Base-by-base conservation (phyloP, 2,113 vertebrate species). In the Cnemophilus loriae region DNA sequence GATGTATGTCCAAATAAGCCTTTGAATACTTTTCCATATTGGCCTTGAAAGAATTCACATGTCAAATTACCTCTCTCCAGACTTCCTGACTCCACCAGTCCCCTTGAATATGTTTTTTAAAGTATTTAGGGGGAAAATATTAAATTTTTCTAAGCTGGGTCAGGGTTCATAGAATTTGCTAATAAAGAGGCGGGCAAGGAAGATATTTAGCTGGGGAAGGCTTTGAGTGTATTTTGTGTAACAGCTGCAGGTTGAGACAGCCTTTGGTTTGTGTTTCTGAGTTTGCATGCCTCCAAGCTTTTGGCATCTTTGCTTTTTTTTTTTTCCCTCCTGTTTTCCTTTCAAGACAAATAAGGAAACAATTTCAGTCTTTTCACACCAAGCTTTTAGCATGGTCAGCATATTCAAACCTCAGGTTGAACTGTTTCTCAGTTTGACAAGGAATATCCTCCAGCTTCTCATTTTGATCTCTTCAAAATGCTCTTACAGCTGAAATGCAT, bases 41-140 rank as follows among this genome's bases (percentile, higher is more conserved):
- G 98, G 98, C 97, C 98, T 98, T 98, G 96, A 98, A 99, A 98
- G 98, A 99, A 99, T 98, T 99, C 98, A 98, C 98, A 99, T 98
- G 98, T 99, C 99, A 99, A 98, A 99, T 99, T 98, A 98, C 97
- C 97, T 98, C 98, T 98, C 64, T 61, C 92, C 98, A 98, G 98
- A 98, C 98, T 97, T 98, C 90, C 97, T 98, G 98, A 97, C 98
- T 98, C 98, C 98, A 98, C 96, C 92, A 90, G 94, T 97, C 98
- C 97, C 97, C 97, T 97, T 97, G 98, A 98, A 98, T 97, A 97
- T 98, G 98, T 98, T 99, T 98, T 99, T 98, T 97, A 98, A 99
- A 90, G 99, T 99, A 99, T 99, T 99, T 98, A 94, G 97, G 97
- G 90, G 91, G 96, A 97, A 98, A 99, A 99, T 99, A 99, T 99